These are phyloP conservation scores for Tolmerus cingulatus DNA, from an alignment of 2,888 invertebrate species.

Conservation along the genomic window DNA sequence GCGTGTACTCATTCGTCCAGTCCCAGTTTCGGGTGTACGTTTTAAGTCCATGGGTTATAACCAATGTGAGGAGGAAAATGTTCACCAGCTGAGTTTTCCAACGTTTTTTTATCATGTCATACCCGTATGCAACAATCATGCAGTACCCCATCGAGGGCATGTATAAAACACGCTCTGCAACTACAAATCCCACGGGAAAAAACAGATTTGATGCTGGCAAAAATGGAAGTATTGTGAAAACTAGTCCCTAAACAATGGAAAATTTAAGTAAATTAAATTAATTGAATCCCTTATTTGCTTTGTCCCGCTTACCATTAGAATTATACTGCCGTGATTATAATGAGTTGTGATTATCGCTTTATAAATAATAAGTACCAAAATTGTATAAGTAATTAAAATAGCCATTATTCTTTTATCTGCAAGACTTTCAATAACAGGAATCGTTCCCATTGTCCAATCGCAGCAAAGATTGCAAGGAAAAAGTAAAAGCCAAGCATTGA, in stretches of 20 bases:
- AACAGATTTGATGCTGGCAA: constrained; percentile 96
- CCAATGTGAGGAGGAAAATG: constrained; percentile 67
- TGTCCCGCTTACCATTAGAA: constrained; percentile 71
- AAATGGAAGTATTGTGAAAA: constrained; percentile 89
- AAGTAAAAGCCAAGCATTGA: constrained; percentile 89
- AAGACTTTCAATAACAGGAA: constrained; percentile 83
- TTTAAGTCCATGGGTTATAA: constrained; percentile 83
- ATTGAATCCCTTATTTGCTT: background rate
- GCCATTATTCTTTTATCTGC: constrained; percentile 82
- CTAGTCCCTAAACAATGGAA: constrained; percentile 73
- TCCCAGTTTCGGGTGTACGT: constrained; percentile 90
- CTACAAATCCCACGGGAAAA: constrained; percentile 97
- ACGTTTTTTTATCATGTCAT: constrained; percentile 68
- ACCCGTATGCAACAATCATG: constrained; percentile 88
- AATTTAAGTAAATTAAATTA: background rate
- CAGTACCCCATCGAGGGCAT: constrained; percentile 99
- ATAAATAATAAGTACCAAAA: constrained; percentile 68
- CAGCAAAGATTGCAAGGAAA: constrained; percentile 92
- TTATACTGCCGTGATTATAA: constrained; percentile 70
- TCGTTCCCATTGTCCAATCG: constrained; percentile 94
- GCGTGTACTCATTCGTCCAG: constrained; percentile 91
- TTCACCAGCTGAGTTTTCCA: constrained; percentile 55
- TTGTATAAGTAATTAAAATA: constrained; percentile 74
- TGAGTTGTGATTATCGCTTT: constrained; percentile 68
- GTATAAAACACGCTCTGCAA: constrained; percentile 94